Evolutionary conservation across 2,888 invertebrate species (phyloP).

Genomic region (Limnephilus marmoratus): DNA sequence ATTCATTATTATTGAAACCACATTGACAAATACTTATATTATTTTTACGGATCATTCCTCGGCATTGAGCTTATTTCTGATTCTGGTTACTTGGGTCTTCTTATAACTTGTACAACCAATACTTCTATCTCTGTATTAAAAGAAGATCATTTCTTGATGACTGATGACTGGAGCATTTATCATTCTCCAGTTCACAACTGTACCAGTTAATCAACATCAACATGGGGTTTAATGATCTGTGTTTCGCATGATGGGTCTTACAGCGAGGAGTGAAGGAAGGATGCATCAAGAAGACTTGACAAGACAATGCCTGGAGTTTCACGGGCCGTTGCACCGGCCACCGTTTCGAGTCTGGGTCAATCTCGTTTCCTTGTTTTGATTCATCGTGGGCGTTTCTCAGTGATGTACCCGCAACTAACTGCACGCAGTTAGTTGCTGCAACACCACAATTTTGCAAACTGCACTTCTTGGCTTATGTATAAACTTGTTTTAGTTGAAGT

Average conservation of each 20-base stretch:
- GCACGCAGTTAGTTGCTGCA: too few relatives aligned
- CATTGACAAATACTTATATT: not conserved
- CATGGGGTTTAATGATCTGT: not conserved
- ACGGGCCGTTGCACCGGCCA: not conserved
- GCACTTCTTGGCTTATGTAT: not conserved
- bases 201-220: not conserved
- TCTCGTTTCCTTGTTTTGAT: slow-evolving; percentile 2
- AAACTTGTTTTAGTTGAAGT: not conserved
- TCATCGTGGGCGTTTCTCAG: not conserved
- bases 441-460: not conserved
- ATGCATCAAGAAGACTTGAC: not conserved
- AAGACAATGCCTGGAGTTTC: not conserved
- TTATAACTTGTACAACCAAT: not conserved
- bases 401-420: not conserved
- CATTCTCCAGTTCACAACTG: not conserved
- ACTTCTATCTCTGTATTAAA: not conserved
- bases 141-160: not conserved
- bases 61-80: not conserved
- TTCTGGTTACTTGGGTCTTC: not conserved
- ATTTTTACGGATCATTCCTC: not conserved
- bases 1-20: too few relatives aligned
- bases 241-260: not conserved
- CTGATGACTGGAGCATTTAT: not conserved
- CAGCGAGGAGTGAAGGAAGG: not conserved
- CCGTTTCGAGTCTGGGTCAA: not conserved